Percentiles rank a stretch among this genome's conserved stretches.
Conservation (phyloP, 2,888 invertebrate genomes). For the Thereva nobilitata region DNA sequence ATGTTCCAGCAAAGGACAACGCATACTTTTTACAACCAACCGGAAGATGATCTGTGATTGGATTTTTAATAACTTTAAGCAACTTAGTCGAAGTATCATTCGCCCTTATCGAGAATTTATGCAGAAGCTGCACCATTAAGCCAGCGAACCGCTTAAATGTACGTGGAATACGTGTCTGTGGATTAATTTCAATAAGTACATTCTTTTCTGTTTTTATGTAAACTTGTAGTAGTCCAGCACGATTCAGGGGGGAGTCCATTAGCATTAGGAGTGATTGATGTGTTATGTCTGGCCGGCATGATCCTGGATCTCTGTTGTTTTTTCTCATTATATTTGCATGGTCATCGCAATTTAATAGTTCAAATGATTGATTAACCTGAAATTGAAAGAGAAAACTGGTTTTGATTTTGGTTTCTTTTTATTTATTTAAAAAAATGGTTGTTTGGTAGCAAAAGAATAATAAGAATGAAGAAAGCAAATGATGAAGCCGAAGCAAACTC, state of each 20-base stretch:
- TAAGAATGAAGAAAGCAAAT: too few relatives aligned
- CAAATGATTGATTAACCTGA: constrained; percentile 84
- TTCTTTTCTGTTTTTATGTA: constrained; percentile 90
- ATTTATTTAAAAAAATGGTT: too few relatives aligned
- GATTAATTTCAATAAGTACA: constrained; percentile 93
- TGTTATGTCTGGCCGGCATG: constrained; percentile 93
- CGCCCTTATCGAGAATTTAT: constrained; percentile 91
- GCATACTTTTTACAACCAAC: constrained; percentile 88
- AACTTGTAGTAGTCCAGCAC: constrained; percentile 95
- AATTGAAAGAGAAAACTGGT: constrained; percentile 41
- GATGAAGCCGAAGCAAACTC: too few relatives aligned
- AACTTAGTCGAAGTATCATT: constrained; percentile 87
- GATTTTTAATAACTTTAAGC: constrained; percentile 96
- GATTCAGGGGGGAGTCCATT: constrained; percentile 94
- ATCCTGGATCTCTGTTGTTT: constrained; percentile 82
- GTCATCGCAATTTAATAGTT: constrained; percentile 92
- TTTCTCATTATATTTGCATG: constrained; percentile 83
- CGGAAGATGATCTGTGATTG: constrained; percentile 90
- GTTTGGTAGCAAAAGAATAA: too few relatives aligned
- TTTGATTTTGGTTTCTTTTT: background rate
- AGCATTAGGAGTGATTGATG: constrained; percentile 98
- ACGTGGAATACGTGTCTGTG: constrained; percentile 94
- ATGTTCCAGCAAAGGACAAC: constrained; percentile 85
- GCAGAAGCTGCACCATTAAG: constrained; percentile 95
- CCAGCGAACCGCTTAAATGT: constrained; percentile 97